phyloP scores from a whole-genome alignment of 2,888 invertebrate genomes.

The Macrosiphum euphorbiae region DNA sequence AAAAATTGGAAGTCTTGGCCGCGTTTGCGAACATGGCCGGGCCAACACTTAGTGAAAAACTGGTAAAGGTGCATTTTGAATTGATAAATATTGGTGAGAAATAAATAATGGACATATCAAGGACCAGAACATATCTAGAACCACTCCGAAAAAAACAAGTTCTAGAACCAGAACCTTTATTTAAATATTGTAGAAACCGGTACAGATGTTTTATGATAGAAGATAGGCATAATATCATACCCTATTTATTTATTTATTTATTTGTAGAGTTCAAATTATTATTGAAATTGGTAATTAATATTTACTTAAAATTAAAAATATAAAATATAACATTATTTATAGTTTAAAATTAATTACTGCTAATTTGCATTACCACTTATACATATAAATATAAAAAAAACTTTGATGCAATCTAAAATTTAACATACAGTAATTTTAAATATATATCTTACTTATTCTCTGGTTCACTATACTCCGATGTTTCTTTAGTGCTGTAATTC shows the following conservation, averaged over 20 bases:
- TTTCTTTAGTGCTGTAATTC: conserved; percentile 74
- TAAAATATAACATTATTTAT: neutral
- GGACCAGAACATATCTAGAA: no score
- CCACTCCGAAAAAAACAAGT: no score
- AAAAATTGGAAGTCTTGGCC: no score
- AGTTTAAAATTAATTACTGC: conserved; percentile 12
- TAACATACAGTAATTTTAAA: neutral
- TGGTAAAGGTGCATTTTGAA: neutral
- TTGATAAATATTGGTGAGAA: neutral
- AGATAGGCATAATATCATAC: no score
- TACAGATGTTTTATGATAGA: no score
- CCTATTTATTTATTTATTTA: no score
- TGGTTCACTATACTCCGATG: conserved; percentile 78
- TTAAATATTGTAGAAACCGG: no score
- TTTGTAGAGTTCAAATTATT: no score
- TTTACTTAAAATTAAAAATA: neutral
- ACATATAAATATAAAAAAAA: conserved; percentile 37
- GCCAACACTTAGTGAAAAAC: no score
- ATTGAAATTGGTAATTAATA: neutral
- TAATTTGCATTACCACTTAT: conserved; percentile 30
- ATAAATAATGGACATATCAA: conserved; percentile 21
- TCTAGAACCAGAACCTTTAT: no score
- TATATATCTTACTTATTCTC: conserved; percentile 55
- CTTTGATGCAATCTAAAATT: conserved; percentile 35
- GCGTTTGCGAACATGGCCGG: no score